Conservation (phyloP, 2,113 vertebrate species). For the Psittacula cyanocephala region DNA sequence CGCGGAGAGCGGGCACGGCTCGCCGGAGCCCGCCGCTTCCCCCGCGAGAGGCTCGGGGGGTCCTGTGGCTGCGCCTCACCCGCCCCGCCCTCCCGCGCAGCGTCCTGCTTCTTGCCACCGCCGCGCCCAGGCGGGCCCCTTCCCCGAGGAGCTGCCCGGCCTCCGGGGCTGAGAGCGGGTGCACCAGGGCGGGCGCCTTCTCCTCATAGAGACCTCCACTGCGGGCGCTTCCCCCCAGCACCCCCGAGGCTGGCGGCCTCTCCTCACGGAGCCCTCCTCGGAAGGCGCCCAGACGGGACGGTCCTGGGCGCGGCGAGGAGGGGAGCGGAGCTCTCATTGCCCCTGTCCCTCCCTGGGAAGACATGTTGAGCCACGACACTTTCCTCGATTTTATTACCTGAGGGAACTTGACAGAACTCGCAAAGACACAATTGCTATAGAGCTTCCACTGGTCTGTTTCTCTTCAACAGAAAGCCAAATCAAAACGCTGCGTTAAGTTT, state of each 20-base stretch:
- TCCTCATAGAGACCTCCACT: not conserved
- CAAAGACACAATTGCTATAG: not conserved
- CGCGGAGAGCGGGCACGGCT: not conserved
- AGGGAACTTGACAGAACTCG: slow-evolving; percentile 31
- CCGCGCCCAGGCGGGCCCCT: not conserved
- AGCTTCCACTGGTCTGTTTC: not conserved
- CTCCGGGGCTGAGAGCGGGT: not conserved
- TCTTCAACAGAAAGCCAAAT: not conserved
- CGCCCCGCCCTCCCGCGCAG: too few species aligned
- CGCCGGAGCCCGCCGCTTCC: too few species aligned
- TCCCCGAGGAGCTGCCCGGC: not conserved
- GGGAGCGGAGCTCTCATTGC: not conserved
- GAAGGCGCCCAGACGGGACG: not conserved
- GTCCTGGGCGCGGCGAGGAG: not conserved
- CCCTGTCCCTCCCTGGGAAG: not conserved
- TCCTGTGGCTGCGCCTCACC: not conserved
- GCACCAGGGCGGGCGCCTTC: not conserved
- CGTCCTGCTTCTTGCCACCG: not conserved
- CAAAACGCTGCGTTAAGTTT: not conserved
- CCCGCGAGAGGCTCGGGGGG: not conserved
- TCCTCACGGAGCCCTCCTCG: not conserved
- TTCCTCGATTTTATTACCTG: slow-evolving; percentile 56
- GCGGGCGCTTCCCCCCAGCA: not conserved
- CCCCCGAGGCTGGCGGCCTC: not conserved
- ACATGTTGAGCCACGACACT: not conserved